Evolutionary conservation across 2,888 invertebrate species (phyloP).

Genomic region (Therioaphis trifolii): DNA sequence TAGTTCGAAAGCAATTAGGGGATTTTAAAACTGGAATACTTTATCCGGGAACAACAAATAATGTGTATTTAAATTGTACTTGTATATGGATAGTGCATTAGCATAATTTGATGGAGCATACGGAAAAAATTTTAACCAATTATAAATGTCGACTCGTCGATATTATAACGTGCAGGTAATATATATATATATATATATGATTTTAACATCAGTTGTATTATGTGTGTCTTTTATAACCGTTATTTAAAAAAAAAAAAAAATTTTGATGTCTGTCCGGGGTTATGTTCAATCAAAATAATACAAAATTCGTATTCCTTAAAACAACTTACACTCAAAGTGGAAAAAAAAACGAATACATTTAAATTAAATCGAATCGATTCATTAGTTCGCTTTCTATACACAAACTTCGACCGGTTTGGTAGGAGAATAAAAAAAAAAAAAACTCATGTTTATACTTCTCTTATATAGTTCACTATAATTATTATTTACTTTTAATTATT

Average conservation of each 20-base stretch:
- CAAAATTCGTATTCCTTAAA: too few relatives aligned
- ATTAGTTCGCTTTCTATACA: slow-evolving; percentile 38
- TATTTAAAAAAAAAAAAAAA: too few relatives aligned
- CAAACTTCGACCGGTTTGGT: slow-evolving; percentile 31
- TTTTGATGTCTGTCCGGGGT: too few relatives aligned
- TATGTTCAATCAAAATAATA: too few relatives aligned
- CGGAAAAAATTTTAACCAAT: too few relatives aligned
- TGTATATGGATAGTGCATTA: too few relatives aligned
- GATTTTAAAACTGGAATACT: background rate
- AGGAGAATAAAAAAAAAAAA: slow-evolving; percentile 25
- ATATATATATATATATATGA: too few relatives aligned
- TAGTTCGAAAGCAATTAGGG: slow-evolving; percentile 7
- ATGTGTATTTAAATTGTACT: background rate
- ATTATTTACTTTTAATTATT: slow-evolving; percentile 43
- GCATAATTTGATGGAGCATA: too few relatives aligned
- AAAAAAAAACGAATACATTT: slow-evolving; percentile 18
- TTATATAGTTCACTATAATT: background rate
- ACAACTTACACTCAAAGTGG: background rate
- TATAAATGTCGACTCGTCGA: too few relatives aligned
- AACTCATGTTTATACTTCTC: background rate
- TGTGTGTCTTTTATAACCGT: too few relatives aligned
- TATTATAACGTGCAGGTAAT: too few relatives aligned
- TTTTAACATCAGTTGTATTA: too few relatives aligned
- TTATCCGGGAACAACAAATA: background rate
- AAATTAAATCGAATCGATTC: slow-evolving; percentile 27